These are phyloP conservation scores for Hexactinellida sp. DNA, from an alignment of 37 sponge, comb jelly and placozoan species.

Conservation along the genomic window DNA sequence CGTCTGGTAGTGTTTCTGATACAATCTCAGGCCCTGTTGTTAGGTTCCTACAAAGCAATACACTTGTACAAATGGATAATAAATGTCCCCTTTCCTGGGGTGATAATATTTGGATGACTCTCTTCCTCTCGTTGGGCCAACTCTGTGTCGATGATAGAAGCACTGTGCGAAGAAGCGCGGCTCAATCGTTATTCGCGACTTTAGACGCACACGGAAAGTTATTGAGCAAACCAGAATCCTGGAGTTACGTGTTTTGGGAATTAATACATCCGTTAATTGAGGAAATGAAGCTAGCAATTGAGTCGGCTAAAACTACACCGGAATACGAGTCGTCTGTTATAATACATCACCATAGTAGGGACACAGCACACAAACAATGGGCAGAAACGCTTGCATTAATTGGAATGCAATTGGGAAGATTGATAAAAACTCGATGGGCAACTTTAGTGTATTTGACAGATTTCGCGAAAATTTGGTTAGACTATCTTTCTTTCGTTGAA, in stretches of 20 bases:
- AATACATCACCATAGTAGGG: conserved; percentile 71
- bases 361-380: conserved; percentile 96
- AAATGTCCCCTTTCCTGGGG: background rate
- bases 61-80: background rate
- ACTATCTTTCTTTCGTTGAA: background rate
- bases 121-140: conserved; percentile 39
- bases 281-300: conserved; percentile 36
- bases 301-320: conserved; percentile 52
- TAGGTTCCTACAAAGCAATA: background rate
- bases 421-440: background rate
- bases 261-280: conserved; percentile 78
- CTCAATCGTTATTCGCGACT: conserved; percentile 92
- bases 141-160: conserved; percentile 77
- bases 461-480: conserved; percentile 11
- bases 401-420: background rate
- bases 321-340: conserved; percentile 45
- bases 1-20: background rate
- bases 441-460: conserved; percentile 18
- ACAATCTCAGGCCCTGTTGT: background rate
- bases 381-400: conserved; percentile 65
- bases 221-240: conserved; percentile 38
- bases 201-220: conserved; percentile 74
- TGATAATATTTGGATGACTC: conserved; percentile 7
- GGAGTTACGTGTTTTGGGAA: conserved; percentile 81
- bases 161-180: conserved; percentile 87